Conservation (phyloP, 2,888 invertebrate species). For the Trichacis sp. region DNA sequence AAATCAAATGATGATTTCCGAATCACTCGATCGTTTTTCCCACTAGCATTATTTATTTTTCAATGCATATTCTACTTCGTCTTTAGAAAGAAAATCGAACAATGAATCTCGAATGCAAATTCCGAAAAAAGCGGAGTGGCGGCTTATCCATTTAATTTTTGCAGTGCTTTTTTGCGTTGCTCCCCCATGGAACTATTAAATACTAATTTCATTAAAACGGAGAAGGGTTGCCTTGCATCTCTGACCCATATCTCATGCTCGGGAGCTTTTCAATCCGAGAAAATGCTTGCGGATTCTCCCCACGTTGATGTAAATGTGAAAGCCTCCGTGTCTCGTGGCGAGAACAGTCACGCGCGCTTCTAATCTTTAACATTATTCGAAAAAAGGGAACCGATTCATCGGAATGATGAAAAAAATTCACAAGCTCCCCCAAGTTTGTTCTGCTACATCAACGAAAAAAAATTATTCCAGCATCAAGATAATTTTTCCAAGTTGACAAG, state of each 20-base stretch:
- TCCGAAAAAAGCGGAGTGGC: not conserved
- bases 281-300: constrained; percentile 51
- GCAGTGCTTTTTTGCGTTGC: constrained; percentile 50
- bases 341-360: constrained; percentile 5
- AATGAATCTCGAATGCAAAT: not conserved
- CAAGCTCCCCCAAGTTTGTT: too few species aligned
- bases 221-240: constrained; percentile 65
- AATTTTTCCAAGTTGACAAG: too few species aligned
- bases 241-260: constrained; percentile 68
- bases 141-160: constrained; percentile 62
- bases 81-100: too few species aligned
- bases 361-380: constrained; percentile 10
- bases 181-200: constrained; percentile 59
- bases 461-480: too few species aligned
- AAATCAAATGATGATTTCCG: too few species aligned
- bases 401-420: not conserved
- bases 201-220: constrained; percentile 69
- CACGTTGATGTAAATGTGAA: constrained; percentile 15
- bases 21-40: too few species aligned
- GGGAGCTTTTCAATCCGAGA: constrained; percentile 65
- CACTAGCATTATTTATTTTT: too few species aligned
- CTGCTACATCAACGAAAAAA: too few species aligned
- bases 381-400: constrained; percentile 11
- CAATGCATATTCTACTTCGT: too few species aligned
- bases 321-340: constrained; percentile 8